These are phyloP conservation scores for Incurvaria masculella DNA, from an alignment of 2,888 invertebrate species.

Conservation along the genomic window DNA sequence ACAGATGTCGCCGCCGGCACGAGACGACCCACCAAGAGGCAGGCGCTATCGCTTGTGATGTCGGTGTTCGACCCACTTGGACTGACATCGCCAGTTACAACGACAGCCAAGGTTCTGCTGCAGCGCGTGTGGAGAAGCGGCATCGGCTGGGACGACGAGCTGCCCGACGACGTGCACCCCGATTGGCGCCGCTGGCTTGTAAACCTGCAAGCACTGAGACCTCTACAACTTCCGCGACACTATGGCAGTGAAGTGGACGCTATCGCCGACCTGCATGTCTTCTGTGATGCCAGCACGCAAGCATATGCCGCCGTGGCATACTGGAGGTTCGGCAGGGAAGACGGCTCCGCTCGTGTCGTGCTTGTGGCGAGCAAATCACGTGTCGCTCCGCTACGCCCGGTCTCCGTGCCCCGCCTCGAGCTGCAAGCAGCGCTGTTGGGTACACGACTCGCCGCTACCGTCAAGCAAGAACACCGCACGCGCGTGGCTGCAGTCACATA, in stretches of 20 bases:
- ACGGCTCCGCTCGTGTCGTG: background rate
- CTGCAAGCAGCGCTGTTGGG: constrained; percentile 12
- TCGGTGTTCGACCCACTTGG: constrained; percentile 1
- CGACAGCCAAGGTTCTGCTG: background rate
- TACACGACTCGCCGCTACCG: constrained; percentile 3
- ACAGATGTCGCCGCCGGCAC: background rate
- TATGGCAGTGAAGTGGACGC: background rate
- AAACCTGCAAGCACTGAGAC: background rate
- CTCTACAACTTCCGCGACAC: background rate
- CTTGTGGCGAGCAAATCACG: background rate
- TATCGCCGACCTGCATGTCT: background rate
- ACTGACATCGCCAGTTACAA: background rate
- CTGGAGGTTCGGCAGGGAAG: background rate
- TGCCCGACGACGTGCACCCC: background rate
- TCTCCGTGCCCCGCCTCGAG: constrained; percentile 1
- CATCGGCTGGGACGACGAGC: background rate
- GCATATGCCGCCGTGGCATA: constrained; percentile 3
- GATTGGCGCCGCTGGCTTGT: background rate
- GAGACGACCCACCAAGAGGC: background rate
- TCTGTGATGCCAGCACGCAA: background rate
- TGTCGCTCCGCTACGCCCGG: background rate
- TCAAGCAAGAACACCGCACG: constrained; percentile 1
- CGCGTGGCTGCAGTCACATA: background rate
- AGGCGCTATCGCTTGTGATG: background rate
- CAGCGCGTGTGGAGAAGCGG: background rate